These are phyloP conservation scores for Orthonyx spaldingii DNA, from an alignment of 2,113 vertebrate species.

Conservation along the genomic window DNA sequence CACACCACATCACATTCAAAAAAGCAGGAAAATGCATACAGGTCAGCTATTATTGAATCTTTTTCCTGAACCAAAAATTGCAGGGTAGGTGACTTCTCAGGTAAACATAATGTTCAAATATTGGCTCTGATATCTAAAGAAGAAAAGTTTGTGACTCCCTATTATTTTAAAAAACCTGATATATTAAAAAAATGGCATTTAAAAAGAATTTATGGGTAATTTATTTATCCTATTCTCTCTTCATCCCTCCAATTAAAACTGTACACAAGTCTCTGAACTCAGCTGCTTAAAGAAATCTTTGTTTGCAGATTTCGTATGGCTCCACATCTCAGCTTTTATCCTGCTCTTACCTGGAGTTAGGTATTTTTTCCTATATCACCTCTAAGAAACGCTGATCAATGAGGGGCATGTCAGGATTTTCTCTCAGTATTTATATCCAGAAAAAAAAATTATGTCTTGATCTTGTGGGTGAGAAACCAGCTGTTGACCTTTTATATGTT, in stretches of 20 bases:
- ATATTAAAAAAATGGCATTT: not conserved
- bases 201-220: not conserved
- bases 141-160: not conserved
- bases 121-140: not conserved
- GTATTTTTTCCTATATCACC: not conserved
- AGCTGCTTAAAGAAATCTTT: not conserved
- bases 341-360: not conserved
- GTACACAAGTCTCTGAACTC: not conserved
- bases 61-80: not conserved
- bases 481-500: not conserved
- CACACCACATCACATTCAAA: not conserved
- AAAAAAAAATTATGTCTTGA: not conserved
- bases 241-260: not conserved
- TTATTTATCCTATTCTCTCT: not conserved
- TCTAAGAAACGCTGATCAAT: not conserved
- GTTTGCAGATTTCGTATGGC: not conserved
- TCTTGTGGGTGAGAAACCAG: not conserved
- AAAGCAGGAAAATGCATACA: not conserved
- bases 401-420: not conserved
- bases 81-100: not conserved
- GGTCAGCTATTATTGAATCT: not conserved
- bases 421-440: not conserved
- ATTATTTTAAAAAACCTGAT: not conserved
- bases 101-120: not conserved
- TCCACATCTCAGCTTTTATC: not conserved